Percentiles rank a stretch among this genome's conserved stretches.
Evolutionary conservation across 2,888 invertebrate species (phyloP).

Genomic region (Cosmia pyralina): DNA sequence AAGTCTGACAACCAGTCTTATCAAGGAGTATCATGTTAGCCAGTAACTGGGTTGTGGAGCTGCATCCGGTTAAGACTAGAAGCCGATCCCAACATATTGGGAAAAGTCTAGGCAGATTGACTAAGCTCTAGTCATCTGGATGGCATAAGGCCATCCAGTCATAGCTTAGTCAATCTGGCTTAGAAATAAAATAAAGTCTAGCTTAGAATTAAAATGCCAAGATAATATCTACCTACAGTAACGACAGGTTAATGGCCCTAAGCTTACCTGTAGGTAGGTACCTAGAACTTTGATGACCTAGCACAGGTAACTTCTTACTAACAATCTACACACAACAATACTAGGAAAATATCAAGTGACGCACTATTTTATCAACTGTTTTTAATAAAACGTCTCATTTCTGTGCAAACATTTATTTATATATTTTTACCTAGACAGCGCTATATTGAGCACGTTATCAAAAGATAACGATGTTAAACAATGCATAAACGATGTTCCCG

Average conservation of each 20-base stretch:
- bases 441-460: constrained; percentile 45
- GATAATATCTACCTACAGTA: background rate
- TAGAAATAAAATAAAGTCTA: background rate
- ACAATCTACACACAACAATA: constrained; percentile 5
- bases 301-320: background rate
- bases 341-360: constrained; percentile 31
- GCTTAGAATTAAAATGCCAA: background rate
- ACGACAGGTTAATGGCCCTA: constrained; percentile 28
- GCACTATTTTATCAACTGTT: constrained; percentile 30
- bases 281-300: constrained; percentile 18
- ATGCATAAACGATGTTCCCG: constrained; percentile 38
- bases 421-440: constrained; percentile 27
- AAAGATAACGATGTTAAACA: constrained; percentile 52
- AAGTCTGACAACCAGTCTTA: too few relatives aligned
- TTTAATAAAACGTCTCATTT: constrained; percentile 27
- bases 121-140: background rate
- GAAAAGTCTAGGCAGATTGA: too few relatives aligned
- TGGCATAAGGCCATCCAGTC: too few relatives aligned
- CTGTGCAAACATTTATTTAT: constrained; percentile 31
- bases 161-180: too few relatives aligned
- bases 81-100: too few relatives aligned
- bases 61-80: too few relatives aligned
- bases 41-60: too few relatives aligned
- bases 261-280: background rate
- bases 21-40: too few relatives aligned